A percentile compares a stretch with the other conserved stretches of the same genome.
Evolutionary conservation across 2,888 invertebrate species (phyloP).

Genomic region (Rhimphoctona megacephalus): DNA sequence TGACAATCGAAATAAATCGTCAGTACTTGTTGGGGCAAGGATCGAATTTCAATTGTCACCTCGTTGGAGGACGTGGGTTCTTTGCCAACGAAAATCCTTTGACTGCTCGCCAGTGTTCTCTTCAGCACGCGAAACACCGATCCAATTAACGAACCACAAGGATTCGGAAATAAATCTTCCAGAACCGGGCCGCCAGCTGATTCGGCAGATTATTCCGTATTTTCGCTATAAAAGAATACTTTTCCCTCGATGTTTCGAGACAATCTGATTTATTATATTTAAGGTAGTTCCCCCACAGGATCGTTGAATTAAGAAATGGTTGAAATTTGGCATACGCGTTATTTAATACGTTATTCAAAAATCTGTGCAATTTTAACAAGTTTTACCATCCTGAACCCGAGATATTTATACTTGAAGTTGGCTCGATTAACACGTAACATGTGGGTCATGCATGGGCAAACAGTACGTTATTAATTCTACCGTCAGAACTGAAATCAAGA

Average conservation of each 20-base stretch:
- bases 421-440: no score
- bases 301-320: no score
- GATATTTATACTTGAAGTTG: no score
- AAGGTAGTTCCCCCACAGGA: no score
- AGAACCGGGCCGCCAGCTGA: conserved; percentile 60
- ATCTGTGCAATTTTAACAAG: no score
- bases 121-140: conserved; percentile 69
- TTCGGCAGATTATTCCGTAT: conserved; percentile 18
- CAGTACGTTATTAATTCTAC: no score
- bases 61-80: conserved; percentile 34
- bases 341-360: no score
- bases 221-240: conserved; percentile 6
- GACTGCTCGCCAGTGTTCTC: conserved; percentile 59
- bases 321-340: no score
- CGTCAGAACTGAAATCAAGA: no score
- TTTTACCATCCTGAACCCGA: no score
- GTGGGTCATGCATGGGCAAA: no score
- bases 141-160: conserved; percentile 76
- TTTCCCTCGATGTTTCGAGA: conserved; percentile 2
- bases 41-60: conserved; percentile 74
- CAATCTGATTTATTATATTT: conserved; percentile 10
- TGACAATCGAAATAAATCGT: conserved; percentile 65
- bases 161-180: conserved; percentile 76
- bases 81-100: conserved; percentile 70
- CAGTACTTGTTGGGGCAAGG: conserved; percentile 53